Evolutionary conservation across 2,113 vertebrate species (phyloP).

Genomic region (Pontoporia blainvillei): DNA sequence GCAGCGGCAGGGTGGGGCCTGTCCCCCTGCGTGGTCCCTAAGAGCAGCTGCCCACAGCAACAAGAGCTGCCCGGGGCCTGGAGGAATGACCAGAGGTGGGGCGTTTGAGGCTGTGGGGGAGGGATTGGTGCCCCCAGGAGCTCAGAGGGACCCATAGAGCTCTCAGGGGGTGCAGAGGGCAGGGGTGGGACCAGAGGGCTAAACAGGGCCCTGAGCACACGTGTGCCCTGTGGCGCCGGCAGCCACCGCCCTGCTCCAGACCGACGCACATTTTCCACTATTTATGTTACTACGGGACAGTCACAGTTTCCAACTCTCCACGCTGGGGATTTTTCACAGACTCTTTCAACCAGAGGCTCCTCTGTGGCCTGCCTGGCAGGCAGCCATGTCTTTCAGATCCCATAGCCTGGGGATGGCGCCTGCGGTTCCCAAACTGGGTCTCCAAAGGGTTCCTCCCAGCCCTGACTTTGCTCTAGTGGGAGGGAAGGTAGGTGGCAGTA

Average conservation of each 20-base stretch:
- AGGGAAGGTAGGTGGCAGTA: neutral
- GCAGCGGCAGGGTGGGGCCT: neutral
- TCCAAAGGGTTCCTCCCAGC: neutral
- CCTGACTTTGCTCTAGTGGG: neutral
- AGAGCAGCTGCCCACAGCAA: neutral
- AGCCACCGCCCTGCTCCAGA: constrained; percentile 35
- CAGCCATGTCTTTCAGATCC: neutral
- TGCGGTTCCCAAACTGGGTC: constrained; percentile 11
- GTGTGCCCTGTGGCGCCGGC: constrained; percentile 39
- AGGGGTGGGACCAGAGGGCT: neutral
- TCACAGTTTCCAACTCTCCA: constrained; percentile 75
- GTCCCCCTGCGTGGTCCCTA: neutral
- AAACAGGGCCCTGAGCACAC: neutral
- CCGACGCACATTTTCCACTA: constrained; percentile 77
- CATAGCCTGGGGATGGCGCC: neutral
- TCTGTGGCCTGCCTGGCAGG: constrained; percentile 18
- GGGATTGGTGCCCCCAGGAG: neutral
- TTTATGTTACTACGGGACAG: constrained; percentile 78
- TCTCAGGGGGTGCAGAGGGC: neutral
- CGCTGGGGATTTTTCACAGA: constrained; percentile 51
- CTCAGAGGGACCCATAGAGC: fast-evolving
- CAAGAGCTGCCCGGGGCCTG: neutral
- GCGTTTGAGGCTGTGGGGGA: neutral
- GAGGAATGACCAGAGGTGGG: neutral
- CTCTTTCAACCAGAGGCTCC: constrained; percentile 29